Conservation (phyloP, 2,888 invertebrate genomes). For the Tiphia femorata region DNA sequence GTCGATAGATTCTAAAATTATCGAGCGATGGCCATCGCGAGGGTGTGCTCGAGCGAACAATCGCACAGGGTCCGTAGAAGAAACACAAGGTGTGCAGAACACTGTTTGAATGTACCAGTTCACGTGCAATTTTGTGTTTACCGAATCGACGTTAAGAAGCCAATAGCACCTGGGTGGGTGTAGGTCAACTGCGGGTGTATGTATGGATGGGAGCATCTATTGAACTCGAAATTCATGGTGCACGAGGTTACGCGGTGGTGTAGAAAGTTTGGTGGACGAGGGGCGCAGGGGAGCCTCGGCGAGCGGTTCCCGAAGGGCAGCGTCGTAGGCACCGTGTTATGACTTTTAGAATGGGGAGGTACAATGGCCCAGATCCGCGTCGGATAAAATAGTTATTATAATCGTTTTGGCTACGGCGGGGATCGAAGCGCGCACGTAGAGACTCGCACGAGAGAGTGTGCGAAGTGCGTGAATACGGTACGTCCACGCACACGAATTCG, state of each 20-base stretch:
- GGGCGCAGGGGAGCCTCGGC: conserved; percentile 8
- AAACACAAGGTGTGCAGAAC: too few species aligned
- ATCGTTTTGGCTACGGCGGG: conserved; percentile 61
- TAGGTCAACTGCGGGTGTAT: conserved; percentile 3
- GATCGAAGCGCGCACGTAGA: conserved; percentile 34
- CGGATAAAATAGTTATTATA: conserved; percentile 69
- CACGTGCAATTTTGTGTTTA: too few species aligned
- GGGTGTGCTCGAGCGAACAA: too few species aligned
- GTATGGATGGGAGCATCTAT: conserved; percentile 9
- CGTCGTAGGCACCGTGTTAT: conserved; percentile 66
- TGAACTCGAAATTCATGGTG: conserved; percentile 48
- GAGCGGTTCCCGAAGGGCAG: conserved; percentile 55
- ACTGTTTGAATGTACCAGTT: too few species aligned
- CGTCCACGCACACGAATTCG: background rate
- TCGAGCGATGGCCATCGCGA: too few species aligned
- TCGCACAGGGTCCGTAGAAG: too few species aligned
- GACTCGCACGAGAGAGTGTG: background rate
- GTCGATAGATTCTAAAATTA: too few species aligned
- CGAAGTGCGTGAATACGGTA: background rate
- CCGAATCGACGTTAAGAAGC: too few species aligned
- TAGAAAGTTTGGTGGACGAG: conserved; percentile 5
- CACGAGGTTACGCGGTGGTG: conserved; percentile 33
- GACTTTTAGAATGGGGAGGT: conserved; percentile 67
- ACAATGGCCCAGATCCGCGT: conserved; percentile 68
- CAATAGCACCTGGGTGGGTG: conserved; percentile 3